Percentiles rank a stretch among this genome's conserved stretches.
Evolutionary conservation across 2,797 vertebrate species (phyloP).

Genomic region (Leucoraja ocellata): DNA sequence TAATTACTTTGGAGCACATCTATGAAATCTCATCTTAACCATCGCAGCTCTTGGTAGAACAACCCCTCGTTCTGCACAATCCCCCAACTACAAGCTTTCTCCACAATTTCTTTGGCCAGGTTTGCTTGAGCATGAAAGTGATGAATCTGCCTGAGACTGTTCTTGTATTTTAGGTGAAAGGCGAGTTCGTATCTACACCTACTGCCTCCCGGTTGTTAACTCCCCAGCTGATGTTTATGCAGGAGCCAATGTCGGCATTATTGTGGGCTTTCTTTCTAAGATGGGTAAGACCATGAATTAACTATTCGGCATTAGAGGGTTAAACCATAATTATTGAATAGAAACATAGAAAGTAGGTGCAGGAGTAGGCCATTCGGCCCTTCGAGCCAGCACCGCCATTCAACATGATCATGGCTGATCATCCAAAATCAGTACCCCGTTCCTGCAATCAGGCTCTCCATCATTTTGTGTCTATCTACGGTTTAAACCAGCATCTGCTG

Average conservation of each 20-base stretch:
- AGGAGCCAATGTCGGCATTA: background rate
- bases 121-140: too few relatives aligned
- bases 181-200: conserved; percentile 27
- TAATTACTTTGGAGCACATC: background rate
- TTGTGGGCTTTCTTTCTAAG: conserved; percentile 20
- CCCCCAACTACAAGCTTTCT: background rate
- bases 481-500: too few relatives aligned
- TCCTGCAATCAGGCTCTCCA: too few relatives aligned
- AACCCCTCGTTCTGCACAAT: background rate
- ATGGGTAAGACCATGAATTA: background rate
- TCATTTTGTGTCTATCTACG: too few relatives aligned
- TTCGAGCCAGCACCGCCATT: too few relatives aligned
- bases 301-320: background rate
- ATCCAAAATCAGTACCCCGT: too few relatives aligned
- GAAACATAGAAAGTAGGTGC: background rate
- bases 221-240: conserved; percentile 2
- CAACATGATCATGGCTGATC: too few relatives aligned
- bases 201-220: conserved; percentile 17
- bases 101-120: background rate
- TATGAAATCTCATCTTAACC: background rate
- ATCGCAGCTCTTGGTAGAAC: background rate
- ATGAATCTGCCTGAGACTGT: background rate
- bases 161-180: conserved; percentile 4
- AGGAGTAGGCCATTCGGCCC: too few relatives aligned
- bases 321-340: background rate